Evolutionary conservation across 2,888 invertebrate genomes (phyloP).

Genomic region (Thymelicus acteon): DNA sequence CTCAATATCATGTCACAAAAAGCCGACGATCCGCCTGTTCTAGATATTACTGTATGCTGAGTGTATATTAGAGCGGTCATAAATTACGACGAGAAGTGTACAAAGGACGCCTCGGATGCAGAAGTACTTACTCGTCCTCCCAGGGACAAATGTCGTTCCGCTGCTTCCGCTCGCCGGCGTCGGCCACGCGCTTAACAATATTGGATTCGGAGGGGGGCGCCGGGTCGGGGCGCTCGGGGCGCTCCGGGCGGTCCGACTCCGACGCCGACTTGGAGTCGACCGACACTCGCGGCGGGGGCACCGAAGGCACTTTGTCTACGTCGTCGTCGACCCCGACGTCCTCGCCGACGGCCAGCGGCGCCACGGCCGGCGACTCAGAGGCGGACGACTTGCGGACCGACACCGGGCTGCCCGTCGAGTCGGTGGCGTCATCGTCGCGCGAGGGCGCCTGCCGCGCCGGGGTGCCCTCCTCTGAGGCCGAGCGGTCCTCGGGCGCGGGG

Average conservation of each 20-base stretch:
- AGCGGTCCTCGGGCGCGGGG: conserved; percentile 46
- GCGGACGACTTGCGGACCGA: conserved; percentile 37
- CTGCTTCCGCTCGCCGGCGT: conserved; percentile 74
- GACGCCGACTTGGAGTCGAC: conserved; percentile 63
- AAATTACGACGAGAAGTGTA: neutral
- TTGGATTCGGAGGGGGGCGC: conserved; percentile 74
- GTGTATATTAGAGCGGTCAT: conserved; percentile 1
- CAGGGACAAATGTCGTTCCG: conserved; percentile 96
- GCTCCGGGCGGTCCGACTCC: conserved; percentile 66
- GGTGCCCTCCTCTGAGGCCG: conserved; percentile 49
- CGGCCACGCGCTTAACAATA: conserved; percentile 75
- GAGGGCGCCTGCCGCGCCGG: conserved; percentile 40
- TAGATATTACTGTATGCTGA: neutral
- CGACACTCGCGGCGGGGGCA: conserved; percentile 62
- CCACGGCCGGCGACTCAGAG: conserved; percentile 65
- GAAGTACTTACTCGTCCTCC: conserved; percentile 96
- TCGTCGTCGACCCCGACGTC: conserved; percentile 88
- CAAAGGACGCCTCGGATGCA: conserved; percentile 35
- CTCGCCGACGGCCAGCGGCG: conserved; percentile 89
- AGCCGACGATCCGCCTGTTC: too few species aligned
- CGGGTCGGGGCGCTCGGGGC: conserved; percentile 74
- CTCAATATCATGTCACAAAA: neutral
- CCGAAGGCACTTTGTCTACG: conserved; percentile 82
- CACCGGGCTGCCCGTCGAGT: conserved; percentile 34
- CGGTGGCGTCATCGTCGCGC: conserved; percentile 50